phyloP scores from a whole-genome alignment of 2,113 vertebrate genomes.

The Hyla sarda region DNA sequence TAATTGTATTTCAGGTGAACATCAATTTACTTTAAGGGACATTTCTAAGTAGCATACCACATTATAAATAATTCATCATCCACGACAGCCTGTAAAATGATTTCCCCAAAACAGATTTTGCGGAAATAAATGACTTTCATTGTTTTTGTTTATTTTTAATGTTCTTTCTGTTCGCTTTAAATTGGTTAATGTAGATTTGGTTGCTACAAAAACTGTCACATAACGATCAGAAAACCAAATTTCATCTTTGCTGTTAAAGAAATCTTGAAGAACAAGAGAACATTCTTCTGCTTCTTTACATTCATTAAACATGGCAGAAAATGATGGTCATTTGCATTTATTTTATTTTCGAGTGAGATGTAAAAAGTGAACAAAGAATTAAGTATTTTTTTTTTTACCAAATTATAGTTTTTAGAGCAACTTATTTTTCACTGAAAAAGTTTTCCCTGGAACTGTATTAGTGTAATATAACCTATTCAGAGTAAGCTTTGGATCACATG shows the following conservation, averaged over 20 bases:
- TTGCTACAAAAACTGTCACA: slow-evolving; percentile 61
- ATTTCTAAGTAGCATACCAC: slow-evolving; percentile 81
- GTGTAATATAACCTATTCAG: too few species aligned
- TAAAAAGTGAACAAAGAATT: background rate
- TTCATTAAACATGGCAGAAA: background rate
- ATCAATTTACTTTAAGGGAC: slow-evolving; percentile 88
- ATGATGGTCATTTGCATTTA: background rate
- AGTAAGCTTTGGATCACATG: too few species aligned
- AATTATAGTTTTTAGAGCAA: too few species aligned
- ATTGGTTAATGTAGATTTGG: slow-evolving; percentile 65
- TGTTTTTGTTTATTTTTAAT: slow-evolving; percentile 67
- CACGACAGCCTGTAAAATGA: slow-evolving; percentile 72
- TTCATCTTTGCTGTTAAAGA: background rate
- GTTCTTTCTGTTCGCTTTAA: slow-evolving; percentile 61
- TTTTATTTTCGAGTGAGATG: background rate
- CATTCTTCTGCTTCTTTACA: background rate
- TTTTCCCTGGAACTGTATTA: too few species aligned
- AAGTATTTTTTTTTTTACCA: too few species aligned
- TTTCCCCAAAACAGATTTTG: slow-evolving; percentile 74
- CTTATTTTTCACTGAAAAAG: too few species aligned
- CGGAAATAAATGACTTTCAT: slow-evolving; percentile 66
- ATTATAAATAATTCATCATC: slow-evolving; percentile 85
- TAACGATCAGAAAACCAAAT: background rate
- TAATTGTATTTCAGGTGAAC: slow-evolving; percentile 88
- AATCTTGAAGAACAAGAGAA: background rate